Evolutionary conservation across 2,113 vertebrate species (phyloP).

Genomic region (Scophthalmus maximus): DNA sequence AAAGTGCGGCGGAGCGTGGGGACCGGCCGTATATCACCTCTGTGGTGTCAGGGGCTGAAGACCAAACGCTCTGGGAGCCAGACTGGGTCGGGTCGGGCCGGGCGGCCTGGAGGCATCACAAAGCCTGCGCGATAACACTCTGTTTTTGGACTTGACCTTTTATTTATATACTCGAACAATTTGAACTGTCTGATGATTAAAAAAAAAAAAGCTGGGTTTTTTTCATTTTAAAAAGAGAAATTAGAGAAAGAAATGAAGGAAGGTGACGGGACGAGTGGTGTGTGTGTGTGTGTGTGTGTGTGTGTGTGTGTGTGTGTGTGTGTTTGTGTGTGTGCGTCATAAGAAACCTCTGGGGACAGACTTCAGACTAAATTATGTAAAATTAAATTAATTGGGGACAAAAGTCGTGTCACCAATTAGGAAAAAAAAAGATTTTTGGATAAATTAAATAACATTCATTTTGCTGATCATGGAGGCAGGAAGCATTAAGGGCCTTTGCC

Average conservation of each 20-base stretch:
- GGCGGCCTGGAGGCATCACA: no score
- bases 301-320: background rate
- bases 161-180: conserved; percentile 9
- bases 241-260: background rate
- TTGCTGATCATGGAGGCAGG: no score
- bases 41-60: conserved; percentile 71
- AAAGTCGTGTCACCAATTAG: background rate
- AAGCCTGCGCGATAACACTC: no score
- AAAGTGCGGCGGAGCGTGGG: conserved; percentile 74
- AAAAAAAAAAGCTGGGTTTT: conserved; percentile 1
- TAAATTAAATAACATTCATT: background rate
- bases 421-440: background rate
- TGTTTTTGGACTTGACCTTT: conserved; percentile 21
- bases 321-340: background rate
- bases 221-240: background rate
- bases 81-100: conserved; percentile 61
- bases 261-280: background rate
- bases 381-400: background rate
- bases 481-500: no score
- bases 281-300: background rate
- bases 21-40: conserved; percentile 77
- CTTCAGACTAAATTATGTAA: background rate
- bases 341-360: background rate
- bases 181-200: background rate
- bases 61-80: conserved; percentile 48